These are phyloP conservation scores for human (Homo sapiens) DNA, from an alignment of 2,113 vertebrate genomes.

Conservation along the genomic window GRCh38 chr6:1232501-1233000, in stretches of 20 bases:
- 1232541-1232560: not conserved
- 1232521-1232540: fast-evolving
- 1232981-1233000: not conserved
- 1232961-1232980: not conserved
- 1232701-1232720: not conserved
- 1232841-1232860: not conserved
- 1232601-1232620: not conserved
- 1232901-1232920: not conserved
- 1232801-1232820: not conserved
- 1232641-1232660: not conserved
- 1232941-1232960: not conserved
- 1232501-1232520: not conserved
- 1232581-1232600: not conserved
- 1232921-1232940: too few species aligned
- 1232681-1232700: not conserved
- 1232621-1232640: not conserved
- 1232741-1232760: not conserved
- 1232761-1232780: not conserved
- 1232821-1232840: not conserved
- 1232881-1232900: not conserved
- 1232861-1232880: not conserved
- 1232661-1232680: not conserved
- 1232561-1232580: not conserved
- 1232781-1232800: not conserved
- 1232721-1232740: not conserved